Evolutionary conservation across 2,888 invertebrate genomes (phyloP), one percentile per base, ranked within the genome.

Genomic region (Pammene aurita): DNA sequence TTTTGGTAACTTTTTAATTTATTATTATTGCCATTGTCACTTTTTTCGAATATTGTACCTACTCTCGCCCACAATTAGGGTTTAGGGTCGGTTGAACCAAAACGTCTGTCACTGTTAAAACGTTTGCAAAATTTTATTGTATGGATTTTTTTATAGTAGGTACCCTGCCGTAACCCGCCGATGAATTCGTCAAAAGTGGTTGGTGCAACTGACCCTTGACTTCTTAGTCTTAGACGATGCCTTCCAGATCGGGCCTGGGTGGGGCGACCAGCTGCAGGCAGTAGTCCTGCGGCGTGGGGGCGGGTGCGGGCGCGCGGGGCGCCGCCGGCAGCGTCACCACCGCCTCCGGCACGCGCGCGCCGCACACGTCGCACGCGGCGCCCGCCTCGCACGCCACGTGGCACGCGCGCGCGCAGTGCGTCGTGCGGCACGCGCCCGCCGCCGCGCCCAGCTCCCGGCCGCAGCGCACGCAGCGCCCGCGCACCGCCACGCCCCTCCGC

Each of bases 191-290:
- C 26, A 26, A 2, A 26, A 26, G 2, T 26, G 1, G 26, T 26
- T 26, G 2, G 26, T 26, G n/a, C n/a, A n/a, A n/a, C n/a, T n/a
- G n/a, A n/a, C n/a, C n/a, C n/a, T n/a, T n/a, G n/a, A n/a, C n/a
- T n/a, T n/a, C n/a, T n/a, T n/a, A n/a, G n/a, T n/a, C n/a, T n/a
- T 74, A 87, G 2, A 87, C 86, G 44, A 86, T 72, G 1, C 91
- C 90, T 72, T 93, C 92, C 57, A 93, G 84, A 70, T 92, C 91
- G 0, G 87, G 92, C 6, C 90, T 80, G 41, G 92, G 92, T 41
- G 92, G 90, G 7, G 92, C 92, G 34, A 80, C 80, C 44, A 90
- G 77, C n/a, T 75, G 72, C 35, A 90, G 77, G 0, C 79, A 77
- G 74, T 81, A 82, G 46, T 84, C 82, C 7, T 60, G 78, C n/a